Conservation (phyloP, 2,113 vertebrate genomes). For the Baryphthengus martii region DNA sequence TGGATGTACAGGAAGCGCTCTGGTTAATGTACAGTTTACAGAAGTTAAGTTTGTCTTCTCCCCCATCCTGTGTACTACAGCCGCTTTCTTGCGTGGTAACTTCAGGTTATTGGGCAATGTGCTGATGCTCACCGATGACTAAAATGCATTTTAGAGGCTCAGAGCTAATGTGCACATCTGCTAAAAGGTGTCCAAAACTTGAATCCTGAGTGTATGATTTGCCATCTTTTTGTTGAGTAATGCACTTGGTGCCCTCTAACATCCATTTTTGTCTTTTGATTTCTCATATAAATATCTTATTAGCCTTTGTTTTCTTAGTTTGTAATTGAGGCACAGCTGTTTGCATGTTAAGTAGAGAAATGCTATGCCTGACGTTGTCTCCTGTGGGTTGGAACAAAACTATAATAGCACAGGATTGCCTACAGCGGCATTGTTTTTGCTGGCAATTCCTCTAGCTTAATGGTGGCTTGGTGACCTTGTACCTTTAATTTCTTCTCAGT, state of each 20-base stretch:
- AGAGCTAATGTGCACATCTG: not conserved
- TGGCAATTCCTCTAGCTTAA: constrained; percentile 24
- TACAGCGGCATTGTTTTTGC: constrained; percentile 54
- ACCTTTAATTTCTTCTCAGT: constrained; percentile 33
- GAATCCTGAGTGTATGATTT: not conserved
- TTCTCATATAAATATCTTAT: not conserved
- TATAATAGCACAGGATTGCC: constrained; percentile 13
- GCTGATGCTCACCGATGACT: not conserved
- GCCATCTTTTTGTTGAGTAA: not conserved
- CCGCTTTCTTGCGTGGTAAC: not conserved
- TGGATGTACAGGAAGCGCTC: not conserved
- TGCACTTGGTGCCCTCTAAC: not conserved
- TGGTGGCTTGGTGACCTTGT: constrained; percentile 56
- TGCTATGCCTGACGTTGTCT: not conserved
- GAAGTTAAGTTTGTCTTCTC: not conserved
- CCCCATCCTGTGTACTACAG: not conserved
- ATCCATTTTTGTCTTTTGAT: not conserved
- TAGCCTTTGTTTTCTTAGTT: constrained; percentile 19
- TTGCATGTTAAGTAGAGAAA: constrained; percentile 45
- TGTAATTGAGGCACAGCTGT: constrained; percentile 32
- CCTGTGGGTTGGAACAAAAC: constrained; percentile 19
- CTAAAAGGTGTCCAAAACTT: not conserved
- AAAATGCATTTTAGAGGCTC: not conserved
- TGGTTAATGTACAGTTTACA: not conserved
- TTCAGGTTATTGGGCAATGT: not conserved